Percentiles rank a stretch among this genome's conserved stretches.
Conservation (phyloP, 2,113 vertebrate genomes). For the Vicugna pacos region DNA sequence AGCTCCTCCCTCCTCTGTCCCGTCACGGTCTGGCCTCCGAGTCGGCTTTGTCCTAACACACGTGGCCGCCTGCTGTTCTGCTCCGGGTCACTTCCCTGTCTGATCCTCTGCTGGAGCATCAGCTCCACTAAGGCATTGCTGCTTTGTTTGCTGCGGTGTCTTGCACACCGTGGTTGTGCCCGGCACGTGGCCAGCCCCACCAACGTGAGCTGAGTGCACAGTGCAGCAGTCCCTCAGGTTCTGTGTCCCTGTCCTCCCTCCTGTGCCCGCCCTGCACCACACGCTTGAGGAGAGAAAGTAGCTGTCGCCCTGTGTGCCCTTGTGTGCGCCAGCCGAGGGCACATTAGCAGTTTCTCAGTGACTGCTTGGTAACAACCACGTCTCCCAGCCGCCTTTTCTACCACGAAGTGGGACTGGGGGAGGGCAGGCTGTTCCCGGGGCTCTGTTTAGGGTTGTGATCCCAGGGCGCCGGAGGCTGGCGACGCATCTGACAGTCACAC, state of each 20-base stretch:
- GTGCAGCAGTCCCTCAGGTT: background rate
- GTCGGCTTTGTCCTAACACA: background rate
- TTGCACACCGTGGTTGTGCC: background rate
- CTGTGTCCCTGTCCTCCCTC: background rate
- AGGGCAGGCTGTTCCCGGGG: background rate
- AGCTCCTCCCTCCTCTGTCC: no score
- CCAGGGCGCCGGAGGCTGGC: background rate
- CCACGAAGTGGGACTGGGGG: background rate
- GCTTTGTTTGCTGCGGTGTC: background rate
- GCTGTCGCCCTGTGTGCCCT: background rate
- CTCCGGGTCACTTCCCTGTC: no score
- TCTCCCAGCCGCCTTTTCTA: background rate
- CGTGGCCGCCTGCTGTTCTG: background rate
- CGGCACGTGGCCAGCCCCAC: rapidly evolving
- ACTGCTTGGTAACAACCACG: no score
- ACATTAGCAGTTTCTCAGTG: background rate
- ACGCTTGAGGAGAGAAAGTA: background rate
- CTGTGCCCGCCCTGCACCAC: rapidly evolving
- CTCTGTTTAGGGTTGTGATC: background rate
- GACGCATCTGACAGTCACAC: no score
- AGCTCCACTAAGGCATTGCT: background rate
- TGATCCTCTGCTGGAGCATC: background rate
- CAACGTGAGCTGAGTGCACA: background rate
- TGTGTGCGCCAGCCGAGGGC: no score
- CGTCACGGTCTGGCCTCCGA: background rate